Base-by-base conservation (phyloP, 2,113 vertebrate species). In the Phalacrocorax aristotelis region DNA sequence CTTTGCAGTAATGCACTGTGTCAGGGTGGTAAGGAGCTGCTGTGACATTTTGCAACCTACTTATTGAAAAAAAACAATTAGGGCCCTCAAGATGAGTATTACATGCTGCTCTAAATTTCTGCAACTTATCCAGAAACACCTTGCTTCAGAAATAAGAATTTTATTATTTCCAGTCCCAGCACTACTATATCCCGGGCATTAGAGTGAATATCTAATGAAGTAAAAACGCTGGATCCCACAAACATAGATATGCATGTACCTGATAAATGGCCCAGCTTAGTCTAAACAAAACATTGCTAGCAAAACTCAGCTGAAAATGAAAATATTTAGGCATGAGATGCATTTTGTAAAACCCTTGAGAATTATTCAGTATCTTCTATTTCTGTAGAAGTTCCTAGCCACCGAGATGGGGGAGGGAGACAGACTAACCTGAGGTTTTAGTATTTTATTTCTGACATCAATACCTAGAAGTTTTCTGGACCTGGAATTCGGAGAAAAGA, bases 61-160 rank as follows among this genome's bases (percentile, higher is more conserved):
- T 83, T 77, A 61, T 72, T 89, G 77, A 11, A 57, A 76, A 44
- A 90, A 94, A 92, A 85, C 48, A 68, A 83, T 96, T 92, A 90
- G 9, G 29, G 27, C 12, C 36, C 78, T 92, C 64, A 48, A 60
- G 58, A 48, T 12, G 26, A 78, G 22, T 27, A 60, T 51, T 90
- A 48, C 48, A 52, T 68, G 60, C 78, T 42, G 20, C 48, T 95
- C 23, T 77, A 78, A 48, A 32, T 71, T 62, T 61, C 57, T 80
- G 44, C 38, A 26, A 44, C 76, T 83, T 76, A 79, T 65, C 48
- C 29, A 69, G 55, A 13, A 71, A 7, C 52, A 52, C 34, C 27
- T 60, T 36, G 21, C 30, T 52, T 89, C 65, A 62, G 32, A 93
- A 85, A 60, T 34, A 13, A 79, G 32, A 72, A 51, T 58, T 83